Evolutionary conservation across 1,140 invertebrate genomes (phyloP), one percentile per base, ranked within the genome.

Genomic region (Stegodyphus mimosarum): DNA sequence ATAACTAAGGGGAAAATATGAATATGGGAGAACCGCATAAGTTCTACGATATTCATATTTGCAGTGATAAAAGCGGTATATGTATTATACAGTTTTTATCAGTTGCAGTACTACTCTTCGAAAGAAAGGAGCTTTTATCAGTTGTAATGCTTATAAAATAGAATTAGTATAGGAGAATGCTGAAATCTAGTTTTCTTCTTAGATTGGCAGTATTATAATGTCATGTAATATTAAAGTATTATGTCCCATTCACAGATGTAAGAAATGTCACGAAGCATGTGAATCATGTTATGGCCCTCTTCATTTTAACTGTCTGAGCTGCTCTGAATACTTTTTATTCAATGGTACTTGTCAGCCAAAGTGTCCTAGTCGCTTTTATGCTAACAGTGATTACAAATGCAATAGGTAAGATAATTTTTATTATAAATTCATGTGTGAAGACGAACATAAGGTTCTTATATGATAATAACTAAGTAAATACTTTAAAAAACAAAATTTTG

Each of bases 321-420:
- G 80, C 18, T 9, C 55, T 7, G 5, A 13, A 11, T 67, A 66
- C 53, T 15, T 66, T 50, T 53, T 73, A n/a, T 17, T 48, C 48
- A 83, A 83, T 48, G 52, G 53, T 48, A 51, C 80, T 6, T 83
- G 80, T 51, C 33, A 18, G 5, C 7, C 33, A 67, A 13, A 74
- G 17, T 83, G 80, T 48, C 80, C 80, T 66, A 9, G 11, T 17
- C 15, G 53, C 33, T 74, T 63, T 83, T 83, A 66, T 66, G 15
- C 49, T 7, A 67, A 67, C 33, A 18, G 49, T 33, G 63, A 83
- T 33, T 48, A 11, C 13, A 7, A 63, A 5, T 83, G 80, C 50
- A 55, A 33, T 5, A 83, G 63, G 80, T 83, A 83, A 64, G 51
- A 13, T 74, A 48, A 33, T 60, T 60, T 60, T 60, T 11, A 11